Conservation (phyloP, 2,888 invertebrate genomes). For the Papilio gigon region DNA sequence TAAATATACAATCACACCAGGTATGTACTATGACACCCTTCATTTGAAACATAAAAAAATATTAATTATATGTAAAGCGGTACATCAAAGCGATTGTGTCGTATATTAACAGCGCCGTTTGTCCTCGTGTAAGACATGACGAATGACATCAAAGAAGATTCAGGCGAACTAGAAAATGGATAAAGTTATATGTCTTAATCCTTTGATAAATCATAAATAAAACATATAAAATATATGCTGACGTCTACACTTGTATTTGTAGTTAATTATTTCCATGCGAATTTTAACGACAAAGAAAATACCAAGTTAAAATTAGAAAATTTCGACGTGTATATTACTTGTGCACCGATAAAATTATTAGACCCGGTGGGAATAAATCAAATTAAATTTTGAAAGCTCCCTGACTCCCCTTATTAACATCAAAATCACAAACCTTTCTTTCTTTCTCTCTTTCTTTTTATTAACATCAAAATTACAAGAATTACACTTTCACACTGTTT, state of each 20-base stretch:
- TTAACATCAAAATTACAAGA: no score
- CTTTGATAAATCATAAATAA: neutral
- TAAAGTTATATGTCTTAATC: neutral
- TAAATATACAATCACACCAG: neutral
- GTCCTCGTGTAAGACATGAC: neutral
- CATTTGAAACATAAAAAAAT: constrained; percentile 8
- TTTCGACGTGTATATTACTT: no score
- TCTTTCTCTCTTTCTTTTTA: no score
- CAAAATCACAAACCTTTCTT: no score
- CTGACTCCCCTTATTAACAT: no score
- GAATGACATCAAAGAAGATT: constrained; percentile 16
- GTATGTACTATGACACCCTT: constrained; percentile 8
- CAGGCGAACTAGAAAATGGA: neutral
- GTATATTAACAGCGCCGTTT: neutral
- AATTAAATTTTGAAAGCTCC: no score
- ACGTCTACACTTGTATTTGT: constrained; percentile 1
- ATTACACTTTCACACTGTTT: no score
- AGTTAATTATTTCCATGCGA: neutral
- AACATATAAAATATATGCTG: neutral
- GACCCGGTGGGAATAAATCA: no score
- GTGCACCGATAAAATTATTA: no score
- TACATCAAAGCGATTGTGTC: constrained; percentile 10
- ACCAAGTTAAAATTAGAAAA: no score
- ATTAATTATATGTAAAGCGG: constrained; percentile 6
- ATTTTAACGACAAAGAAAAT: neutral